Base-by-base conservation (phyloP, 2,888 invertebrate genomes). In the Smittia aterrima region DNA sequence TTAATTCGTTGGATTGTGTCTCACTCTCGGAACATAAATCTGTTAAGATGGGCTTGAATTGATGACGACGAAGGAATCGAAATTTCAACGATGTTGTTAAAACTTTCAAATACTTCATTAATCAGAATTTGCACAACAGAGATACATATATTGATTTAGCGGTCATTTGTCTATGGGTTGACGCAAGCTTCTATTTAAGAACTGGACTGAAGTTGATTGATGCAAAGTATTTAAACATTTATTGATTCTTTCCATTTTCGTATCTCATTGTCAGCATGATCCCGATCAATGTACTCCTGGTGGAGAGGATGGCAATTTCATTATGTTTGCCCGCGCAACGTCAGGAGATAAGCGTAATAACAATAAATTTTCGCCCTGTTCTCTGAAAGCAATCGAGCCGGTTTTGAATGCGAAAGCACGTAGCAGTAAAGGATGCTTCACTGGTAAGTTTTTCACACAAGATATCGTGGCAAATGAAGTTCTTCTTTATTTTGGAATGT, bases 281-380 rank as follows among this genome's bases (percentile, higher is more conserved):
- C 95, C 95, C 0, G 95, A 95, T 83, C 90, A 89, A 80, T 97
- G 92, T 83, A 95, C 96, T 0, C 97, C 97, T 2, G 96, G 96
- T 75, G 96, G 93, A 18, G 94, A 95, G 80, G 95, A 95, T 82
- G 99, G 99, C 58, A 99, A 99, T 86, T 99, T 92, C 85, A 98
- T 99, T 80, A 99, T 99, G 99, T 99, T 98, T 84, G 96, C 98
- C 22, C 90, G 98, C 77, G 98, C 98, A 40, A 99, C 98, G 74
- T 96, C 96, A 79, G 98, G 99, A 54, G 98, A 98, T 84, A 93
- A 96, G 80, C 92, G 91, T 82, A 98, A 99, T 86, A 99, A 99
- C 85, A 97, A 97, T 84, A 92, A 94, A 80, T 99, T 99, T 84
- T 96, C 96, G 0, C 92, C 92, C 0, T 98, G 98, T 84, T 96